A percentile compares a stretch with the other conserved stretches of the same genome.
Conservation (phyloP, 2,113 vertebrate species). For the Oreochromis tanganicae region DNA sequence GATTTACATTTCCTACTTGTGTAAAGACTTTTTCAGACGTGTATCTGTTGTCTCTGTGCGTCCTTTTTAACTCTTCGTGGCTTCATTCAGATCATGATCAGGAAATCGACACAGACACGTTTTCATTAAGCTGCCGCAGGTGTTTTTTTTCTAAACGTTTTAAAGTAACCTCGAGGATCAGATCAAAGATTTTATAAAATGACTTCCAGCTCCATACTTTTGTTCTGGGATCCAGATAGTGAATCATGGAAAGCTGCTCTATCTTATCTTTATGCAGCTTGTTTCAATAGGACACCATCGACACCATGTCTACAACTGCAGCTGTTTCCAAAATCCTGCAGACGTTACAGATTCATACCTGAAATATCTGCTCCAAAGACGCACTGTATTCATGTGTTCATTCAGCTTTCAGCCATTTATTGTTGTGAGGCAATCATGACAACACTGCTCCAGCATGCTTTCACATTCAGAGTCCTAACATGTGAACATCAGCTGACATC, state of each 20-base stretch:
- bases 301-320: neutral
- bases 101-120: fast-evolving
- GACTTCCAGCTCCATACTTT: neutral
- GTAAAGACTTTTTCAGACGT: neutral
- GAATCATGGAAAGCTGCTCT: no score
- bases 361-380: neutral
- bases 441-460: neutral
- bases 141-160: neutral
- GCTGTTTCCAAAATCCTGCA: neutral
- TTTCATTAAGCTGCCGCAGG: neutral
- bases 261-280: neutral
- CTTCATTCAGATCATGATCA: neutral
- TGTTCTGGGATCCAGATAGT: neutral
- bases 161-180: neutral
- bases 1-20: neutral
- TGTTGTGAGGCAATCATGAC: neutral
- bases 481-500: neutral
- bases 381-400: neutral
- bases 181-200: neutral
- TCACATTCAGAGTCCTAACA: neutral
- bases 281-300: fast-evolving
- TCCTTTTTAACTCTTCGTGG: neutral
- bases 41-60: neutral
- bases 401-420: neutral
- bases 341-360: neutral